These are phyloP conservation scores for Liodrosophila aerea DNA, from an alignment of 2,888 invertebrate genomes.

Conservation along the genomic window DNA sequence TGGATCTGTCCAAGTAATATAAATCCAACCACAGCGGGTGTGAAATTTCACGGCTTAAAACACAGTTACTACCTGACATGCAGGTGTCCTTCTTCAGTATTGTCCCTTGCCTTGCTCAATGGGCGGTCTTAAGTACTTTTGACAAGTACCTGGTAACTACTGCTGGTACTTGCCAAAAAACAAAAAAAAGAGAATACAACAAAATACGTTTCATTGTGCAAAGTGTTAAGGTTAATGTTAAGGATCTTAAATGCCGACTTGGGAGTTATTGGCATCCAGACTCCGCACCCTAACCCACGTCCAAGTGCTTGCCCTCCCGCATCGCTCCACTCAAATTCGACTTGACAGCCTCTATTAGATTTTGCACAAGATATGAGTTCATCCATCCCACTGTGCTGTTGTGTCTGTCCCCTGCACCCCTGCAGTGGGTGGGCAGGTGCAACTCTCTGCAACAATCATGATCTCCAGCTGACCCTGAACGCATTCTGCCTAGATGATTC, in stretches of 20 bases:
- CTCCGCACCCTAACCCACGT: not conserved
- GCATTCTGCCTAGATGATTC: constrained; percentile 47
- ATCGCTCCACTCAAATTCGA: constrained; percentile 53
- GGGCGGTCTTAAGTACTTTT: constrained; percentile 32
- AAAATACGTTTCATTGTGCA: constrained; percentile 22
- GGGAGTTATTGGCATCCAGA: no score
- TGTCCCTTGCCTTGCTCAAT: constrained; percentile 15
- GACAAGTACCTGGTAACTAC: constrained; percentile 19
- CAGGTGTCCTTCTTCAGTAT: constrained; percentile 2
- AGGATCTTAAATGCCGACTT: constrained; percentile 46
- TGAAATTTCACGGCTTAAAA: constrained; percentile 67
- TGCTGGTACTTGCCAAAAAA: constrained; percentile 53
- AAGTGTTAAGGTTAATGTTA: constrained; percentile 23
- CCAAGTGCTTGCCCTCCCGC: constrained; percentile 27
- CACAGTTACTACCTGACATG: constrained; percentile 33
- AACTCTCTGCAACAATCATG: constrained; percentile 30
- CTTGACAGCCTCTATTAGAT: constrained; percentile 29
- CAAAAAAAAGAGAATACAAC: constrained; percentile 20
- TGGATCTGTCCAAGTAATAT: constrained; percentile 41
- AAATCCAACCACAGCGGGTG: constrained; percentile 64
- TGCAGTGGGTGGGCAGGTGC: constrained; percentile 56
- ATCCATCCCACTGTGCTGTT: constrained; percentile 24
- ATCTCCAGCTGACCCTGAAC: constrained; percentile 40
- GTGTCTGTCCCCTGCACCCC: constrained; percentile 19
- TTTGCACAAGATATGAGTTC: constrained; percentile 22